A percentile compares a stretch with the other conserved stretches of the same genome.
phyloP scores from a whole-genome alignment of 1,140 invertebrate species.

The Oryzaephilus surinamensis region DNA sequence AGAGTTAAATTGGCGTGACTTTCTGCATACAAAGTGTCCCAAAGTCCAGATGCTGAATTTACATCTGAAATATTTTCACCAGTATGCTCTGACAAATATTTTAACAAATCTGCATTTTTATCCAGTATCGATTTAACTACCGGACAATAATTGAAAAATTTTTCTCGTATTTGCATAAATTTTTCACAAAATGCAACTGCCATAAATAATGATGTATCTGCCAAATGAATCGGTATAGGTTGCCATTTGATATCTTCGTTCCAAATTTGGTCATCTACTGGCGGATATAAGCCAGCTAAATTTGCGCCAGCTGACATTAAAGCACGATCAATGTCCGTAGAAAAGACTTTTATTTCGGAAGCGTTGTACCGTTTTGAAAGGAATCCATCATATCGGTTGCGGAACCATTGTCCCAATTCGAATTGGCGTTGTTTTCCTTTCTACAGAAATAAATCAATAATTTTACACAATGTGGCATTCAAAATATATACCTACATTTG shows the following conservation, averaged over 20 bases:
- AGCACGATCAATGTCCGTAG: constrained; percentile 82
- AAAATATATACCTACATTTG: constrained; percentile 48
- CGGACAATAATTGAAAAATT: constrained; percentile 52
- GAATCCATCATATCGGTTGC: constrained; percentile 54
- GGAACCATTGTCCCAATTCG: constrained; percentile 64
- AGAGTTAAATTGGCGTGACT: constrained; percentile 56
- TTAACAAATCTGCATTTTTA: constrained; percentile 50
- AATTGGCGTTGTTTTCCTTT: constrained; percentile 68
- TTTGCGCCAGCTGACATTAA: constrained; percentile 79
- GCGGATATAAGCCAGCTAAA: constrained; percentile 72
- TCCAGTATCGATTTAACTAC: constrained; percentile 44
- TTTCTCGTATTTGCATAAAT: constrained; percentile 45
- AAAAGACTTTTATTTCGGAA: constrained; percentile 39
- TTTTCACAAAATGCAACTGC: constrained; percentile 53
- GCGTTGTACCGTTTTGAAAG: constrained; percentile 42
- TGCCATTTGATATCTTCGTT: constrained; percentile 66
- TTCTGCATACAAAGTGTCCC: constrained; percentile 59
- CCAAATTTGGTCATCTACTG: constrained; percentile 51
- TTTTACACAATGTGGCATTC: no score
- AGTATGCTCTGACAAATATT: constrained; percentile 48
- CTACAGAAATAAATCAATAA: constrained; percentile 38
- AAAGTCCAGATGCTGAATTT: constrained; percentile 45
- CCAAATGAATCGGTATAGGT: constrained; percentile 81
- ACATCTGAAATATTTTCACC: constrained; percentile 45
- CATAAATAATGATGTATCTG: no score